Percentiles rank a stretch among this genome's conserved stretches.
Conservation (phyloP, 2,797 vertebrate species). For the Thripadectes ignobilis region DNA sequence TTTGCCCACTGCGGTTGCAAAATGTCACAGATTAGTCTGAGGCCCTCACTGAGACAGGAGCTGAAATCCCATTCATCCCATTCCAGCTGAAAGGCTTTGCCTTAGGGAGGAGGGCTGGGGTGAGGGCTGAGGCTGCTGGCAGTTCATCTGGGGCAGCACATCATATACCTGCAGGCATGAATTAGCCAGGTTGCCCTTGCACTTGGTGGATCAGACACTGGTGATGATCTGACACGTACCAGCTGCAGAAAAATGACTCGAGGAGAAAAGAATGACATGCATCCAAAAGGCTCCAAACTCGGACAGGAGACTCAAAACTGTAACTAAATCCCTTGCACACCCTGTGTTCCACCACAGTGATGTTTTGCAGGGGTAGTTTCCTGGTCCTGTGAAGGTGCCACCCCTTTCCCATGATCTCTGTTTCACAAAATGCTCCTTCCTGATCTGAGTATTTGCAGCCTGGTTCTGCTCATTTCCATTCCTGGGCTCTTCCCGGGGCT, state of each 20-base stretch:
- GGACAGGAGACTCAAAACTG: background rate
- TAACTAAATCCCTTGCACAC: background rate
- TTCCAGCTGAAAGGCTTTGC: background rate
- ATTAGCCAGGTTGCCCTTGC: background rate
- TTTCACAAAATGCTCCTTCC: background rate
- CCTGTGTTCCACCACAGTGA: fast-evolving
- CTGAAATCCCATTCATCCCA: background rate
- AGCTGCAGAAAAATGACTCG: background rate
- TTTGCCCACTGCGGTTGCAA: background rate
- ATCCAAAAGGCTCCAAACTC: background rate
- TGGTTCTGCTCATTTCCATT: background rate
- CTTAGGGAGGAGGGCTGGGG: background rate
- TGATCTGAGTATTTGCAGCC: background rate
- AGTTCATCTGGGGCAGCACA: background rate
- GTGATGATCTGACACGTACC: background rate
- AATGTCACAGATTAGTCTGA: background rate
- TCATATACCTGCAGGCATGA: background rate
- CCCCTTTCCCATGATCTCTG: background rate
- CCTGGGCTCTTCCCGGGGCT: background rate
- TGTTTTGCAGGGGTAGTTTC: background rate
- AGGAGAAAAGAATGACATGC: background rate
- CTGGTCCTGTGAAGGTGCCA: background rate
- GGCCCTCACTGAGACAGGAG: background rate
- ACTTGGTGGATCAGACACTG: background rate
- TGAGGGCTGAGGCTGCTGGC: background rate